phyloP scores from a whole-genome alignment of 2,113 vertebrate genomes.

The Rana temporaria region DNA sequence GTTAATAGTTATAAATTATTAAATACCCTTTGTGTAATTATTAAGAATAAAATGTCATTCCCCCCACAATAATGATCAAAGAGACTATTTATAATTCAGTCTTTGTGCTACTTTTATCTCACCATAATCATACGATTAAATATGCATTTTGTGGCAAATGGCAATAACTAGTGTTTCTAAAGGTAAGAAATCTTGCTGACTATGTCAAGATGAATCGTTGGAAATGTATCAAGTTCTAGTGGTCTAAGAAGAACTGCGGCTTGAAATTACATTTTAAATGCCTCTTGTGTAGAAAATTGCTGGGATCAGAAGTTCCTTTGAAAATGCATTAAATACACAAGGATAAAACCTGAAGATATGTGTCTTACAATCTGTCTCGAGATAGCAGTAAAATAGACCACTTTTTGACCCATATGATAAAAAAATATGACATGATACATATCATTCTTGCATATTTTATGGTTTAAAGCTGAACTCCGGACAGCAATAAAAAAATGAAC shows the following conservation, averaged over 20 bases:
- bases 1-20: no score
- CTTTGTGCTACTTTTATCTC: neutral
- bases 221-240: conserved; percentile 13
- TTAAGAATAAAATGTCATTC: no score
- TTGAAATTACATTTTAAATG: conserved; percentile 15
- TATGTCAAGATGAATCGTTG: conserved; percentile 20
- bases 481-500: no score
- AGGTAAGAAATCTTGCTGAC: neutral
- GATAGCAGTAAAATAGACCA: neutral
- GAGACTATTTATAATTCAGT: no score
- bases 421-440: no score
- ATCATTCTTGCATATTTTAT: no score
- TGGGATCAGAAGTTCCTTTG: conserved; percentile 2
- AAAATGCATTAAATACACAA: conserved; percentile 11
- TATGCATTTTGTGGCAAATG: neutral
- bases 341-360: neutral
- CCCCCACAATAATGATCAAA: no score
- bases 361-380: neutral
- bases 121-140: neutral
- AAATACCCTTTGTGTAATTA: no score
- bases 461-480: no score
- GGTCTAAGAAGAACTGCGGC: neutral
- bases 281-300: conserved; percentile 1
- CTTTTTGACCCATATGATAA: neutral
- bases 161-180: neutral